Conservation (phyloP, 2,113 vertebrate species). For the Poeciliopsis occidentalis region DNA sequence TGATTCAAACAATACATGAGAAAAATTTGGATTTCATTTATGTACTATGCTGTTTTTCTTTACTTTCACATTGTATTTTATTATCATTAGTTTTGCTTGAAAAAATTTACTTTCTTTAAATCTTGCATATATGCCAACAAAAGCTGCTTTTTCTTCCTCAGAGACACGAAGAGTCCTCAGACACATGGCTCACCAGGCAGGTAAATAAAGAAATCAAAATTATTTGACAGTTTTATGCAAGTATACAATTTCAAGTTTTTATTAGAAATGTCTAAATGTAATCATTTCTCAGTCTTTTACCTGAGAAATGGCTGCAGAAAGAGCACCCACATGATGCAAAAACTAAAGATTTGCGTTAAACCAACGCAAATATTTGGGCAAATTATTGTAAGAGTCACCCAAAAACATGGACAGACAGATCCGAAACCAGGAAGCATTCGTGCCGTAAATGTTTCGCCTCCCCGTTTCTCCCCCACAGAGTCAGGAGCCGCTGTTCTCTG, state of each 20-base stretch:
- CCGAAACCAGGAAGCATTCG: background rate
- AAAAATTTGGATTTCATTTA: too few relatives aligned
- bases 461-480: slow-evolving; percentile 76
- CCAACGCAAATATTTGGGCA: background rate
- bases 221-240: background rate
- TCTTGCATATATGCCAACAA: background rate
- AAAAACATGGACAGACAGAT: background rate
- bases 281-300: background rate
- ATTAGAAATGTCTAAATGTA: background rate
- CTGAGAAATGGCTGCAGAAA: background rate
- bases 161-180: slow-evolving; percentile 91
- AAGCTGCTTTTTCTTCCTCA: slow-evolving; percentile 62
- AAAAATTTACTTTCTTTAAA: background rate
- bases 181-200: slow-evolving; percentile 92
- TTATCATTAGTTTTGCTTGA: background rate
- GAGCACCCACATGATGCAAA: background rate
- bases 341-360: background rate
- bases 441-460: slow-evolving; percentile 15
- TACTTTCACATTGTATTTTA: background rate
- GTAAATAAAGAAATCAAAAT: slow-evolving; percentile 68
- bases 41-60: background rate
- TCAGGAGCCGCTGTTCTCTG: slow-evolving; percentile 90
- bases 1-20: background rate
- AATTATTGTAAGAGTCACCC: background rate
- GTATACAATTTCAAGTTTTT: too few relatives aligned